Conservation (phyloP, 37 sponge, comb jelly and placozoan genomes). For the Eunapius fragilis region DNA sequence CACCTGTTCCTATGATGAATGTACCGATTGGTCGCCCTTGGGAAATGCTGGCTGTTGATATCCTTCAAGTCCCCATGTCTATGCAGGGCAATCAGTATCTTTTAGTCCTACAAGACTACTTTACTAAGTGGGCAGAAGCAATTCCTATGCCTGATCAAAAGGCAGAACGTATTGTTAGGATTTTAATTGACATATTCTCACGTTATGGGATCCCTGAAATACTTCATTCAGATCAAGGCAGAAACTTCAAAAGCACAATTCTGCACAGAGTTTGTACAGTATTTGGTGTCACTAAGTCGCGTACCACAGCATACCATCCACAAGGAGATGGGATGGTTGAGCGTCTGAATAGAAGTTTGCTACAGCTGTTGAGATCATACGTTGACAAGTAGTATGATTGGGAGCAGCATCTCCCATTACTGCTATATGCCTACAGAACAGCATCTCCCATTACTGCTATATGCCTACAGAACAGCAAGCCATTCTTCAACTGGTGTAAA, state of each 20-base stretch:
- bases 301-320: slow-evolving; percentile 52
- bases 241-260: slow-evolving; percentile 61
- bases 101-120: slow-evolving; percentile 58
- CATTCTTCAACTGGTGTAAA: slow-evolving; percentile 52
- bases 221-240: slow-evolving; percentile 62
- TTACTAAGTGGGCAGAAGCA: slow-evolving; percentile 67
- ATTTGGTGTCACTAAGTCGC: slow-evolving; percentile 50
- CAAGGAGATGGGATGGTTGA: slow-evolving; percentile 83
- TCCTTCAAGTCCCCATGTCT: slow-evolving; percentile 54
- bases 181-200: slow-evolving; percentile 19
- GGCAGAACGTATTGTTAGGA: slow-evolving; percentile 28
- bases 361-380: slow-evolving; percentile 57
- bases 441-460: slow-evolving; percentile 60
- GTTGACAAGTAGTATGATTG: slow-evolving; percentile 50
- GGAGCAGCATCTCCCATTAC: too few relatives aligned
- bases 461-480: slow-evolving; percentile 48
- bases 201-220: slow-evolving; percentile 27
- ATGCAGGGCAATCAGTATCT: slow-evolving; percentile 57
- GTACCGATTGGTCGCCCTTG: slow-evolving; percentile 31
- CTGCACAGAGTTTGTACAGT: slow-evolving; percentile 7
- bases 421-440: too few relatives aligned
- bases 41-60: slow-evolving; percentile 54
- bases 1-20: slow-evolving; percentile 11
- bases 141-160: slow-evolving; percentile 62
- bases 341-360: slow-evolving; percentile 45